Conservation (phyloP, 2,888 invertebrate genomes). For the Choristoneura rosaceana region DNA sequence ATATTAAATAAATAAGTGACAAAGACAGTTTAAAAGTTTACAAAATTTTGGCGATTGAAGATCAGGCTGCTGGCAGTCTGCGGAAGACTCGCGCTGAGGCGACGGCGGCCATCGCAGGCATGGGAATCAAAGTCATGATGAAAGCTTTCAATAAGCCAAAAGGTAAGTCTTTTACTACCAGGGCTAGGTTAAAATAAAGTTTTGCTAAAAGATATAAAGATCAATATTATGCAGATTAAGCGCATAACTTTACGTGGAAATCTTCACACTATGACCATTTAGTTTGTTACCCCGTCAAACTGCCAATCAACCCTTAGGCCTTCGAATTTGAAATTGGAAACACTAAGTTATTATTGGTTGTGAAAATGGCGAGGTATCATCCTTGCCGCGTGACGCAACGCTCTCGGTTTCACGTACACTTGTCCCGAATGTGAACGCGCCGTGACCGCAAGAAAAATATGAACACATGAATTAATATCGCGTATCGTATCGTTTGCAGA, state of each 20-base stretch:
- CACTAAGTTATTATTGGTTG: conserved; percentile 54
- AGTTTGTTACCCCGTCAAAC: background rate
- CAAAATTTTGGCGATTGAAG: conserved; percentile 54
- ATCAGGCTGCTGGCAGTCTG: conserved; percentile 60
- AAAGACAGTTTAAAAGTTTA: conserved; percentile 50
- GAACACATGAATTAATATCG: conserved; percentile 73
- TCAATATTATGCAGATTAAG: no score
- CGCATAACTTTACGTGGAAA: background rate
- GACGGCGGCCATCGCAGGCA: conserved; percentile 87
- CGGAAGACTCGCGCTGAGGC: conserved; percentile 67
- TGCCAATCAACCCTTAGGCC: conserved; percentile 38
- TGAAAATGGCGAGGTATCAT: conserved; percentile 69
- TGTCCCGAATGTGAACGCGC: conserved; percentile 77
- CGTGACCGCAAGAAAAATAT: conserved; percentile 81
- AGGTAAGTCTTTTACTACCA: conserved; percentile 82
- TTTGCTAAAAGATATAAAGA: no score
- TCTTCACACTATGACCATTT: background rate
- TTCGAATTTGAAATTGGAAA: conserved; percentile 52
- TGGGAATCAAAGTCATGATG: conserved; percentile 95
- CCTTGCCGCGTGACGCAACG: conserved; percentile 71
- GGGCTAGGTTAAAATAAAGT: no score
- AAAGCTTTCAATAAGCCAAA: conserved; percentile 94
- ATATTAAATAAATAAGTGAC: conserved; percentile 46
- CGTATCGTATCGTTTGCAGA: conserved; percentile 58
- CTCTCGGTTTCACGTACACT: conserved; percentile 83